Conservation (phyloP, 2,888 invertebrate genomes). For the Lasioglossum morio region DNA sequence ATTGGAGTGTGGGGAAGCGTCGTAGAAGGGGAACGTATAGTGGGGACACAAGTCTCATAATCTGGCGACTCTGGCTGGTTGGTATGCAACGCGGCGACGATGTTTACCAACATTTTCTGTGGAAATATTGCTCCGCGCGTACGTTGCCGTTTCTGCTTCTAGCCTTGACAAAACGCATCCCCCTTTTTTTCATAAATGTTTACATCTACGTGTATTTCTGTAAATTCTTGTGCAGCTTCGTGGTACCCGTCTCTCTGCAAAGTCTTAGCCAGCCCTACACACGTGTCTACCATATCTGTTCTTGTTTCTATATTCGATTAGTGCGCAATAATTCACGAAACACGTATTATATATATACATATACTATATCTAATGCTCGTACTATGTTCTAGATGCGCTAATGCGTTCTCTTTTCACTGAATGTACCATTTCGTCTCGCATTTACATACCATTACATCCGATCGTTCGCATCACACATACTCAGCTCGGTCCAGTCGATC, state of each 20-base stretch:
- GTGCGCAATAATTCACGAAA: slow-evolving; percentile 66
- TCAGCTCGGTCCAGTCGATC: slow-evolving; percentile 65
- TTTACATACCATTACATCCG: slow-evolving; percentile 51
- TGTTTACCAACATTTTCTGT: not conserved
- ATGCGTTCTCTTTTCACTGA: slow-evolving; percentile 44
- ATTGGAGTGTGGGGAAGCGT: too few relatives aligned
- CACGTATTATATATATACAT: not conserved
- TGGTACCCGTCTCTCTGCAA: slow-evolving; percentile 46
- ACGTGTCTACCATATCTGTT: not conserved
- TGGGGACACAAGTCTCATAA: too few relatives aligned
- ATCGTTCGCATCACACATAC: slow-evolving; percentile 45
- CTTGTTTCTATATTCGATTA: slow-evolving; percentile 60
- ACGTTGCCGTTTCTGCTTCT: slow-evolving; percentile 50
- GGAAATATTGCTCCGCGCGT: slow-evolving; percentile 21
- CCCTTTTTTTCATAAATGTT: slow-evolving; percentile 31
- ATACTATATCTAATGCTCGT: slow-evolving; percentile 33
- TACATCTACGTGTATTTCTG: slow-evolving; percentile 36
- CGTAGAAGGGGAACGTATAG: too few relatives aligned
- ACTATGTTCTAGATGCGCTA: slow-evolving; percentile 55
- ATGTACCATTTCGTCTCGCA: slow-evolving; percentile 53
- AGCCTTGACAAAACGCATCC: slow-evolving; percentile 57
- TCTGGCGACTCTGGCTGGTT: not conserved
- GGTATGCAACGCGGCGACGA: not conserved
- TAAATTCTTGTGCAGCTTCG: slow-evolving; percentile 46
- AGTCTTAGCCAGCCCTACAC: slow-evolving; percentile 32